Evolutionary conservation across 2,888 invertebrate genomes (phyloP).

Genomic region (Micoletzkya japonica): DNA sequence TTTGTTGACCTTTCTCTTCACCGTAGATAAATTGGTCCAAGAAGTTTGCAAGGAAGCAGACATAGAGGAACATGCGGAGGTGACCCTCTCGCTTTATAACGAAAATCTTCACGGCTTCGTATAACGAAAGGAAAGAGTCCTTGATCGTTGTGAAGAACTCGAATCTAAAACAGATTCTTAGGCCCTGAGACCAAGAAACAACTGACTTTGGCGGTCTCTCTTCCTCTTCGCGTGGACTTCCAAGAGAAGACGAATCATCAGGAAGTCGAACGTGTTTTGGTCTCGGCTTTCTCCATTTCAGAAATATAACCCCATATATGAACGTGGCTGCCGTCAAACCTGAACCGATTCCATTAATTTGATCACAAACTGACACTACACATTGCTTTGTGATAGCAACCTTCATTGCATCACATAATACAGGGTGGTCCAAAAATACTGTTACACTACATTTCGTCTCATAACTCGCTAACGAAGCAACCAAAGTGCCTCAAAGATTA

Average conservation of each 20-base stretch:
- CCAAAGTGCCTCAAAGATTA: no score
- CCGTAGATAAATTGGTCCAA: constrained; percentile 58
- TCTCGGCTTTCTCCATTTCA: neutral
- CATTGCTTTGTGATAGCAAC: neutral
- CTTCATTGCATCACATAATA: no score
- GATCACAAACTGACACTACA: no score
- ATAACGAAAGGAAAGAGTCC: constrained; percentile 44
- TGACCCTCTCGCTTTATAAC: constrained; percentile 40
- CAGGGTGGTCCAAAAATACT: no score
- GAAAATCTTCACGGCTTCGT: constrained; percentile 33
- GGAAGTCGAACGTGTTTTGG: constrained; percentile 1
- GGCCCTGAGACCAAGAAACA: no score
- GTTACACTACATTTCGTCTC: no score
- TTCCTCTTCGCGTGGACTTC: no score
- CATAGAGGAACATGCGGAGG: constrained; percentile 45
- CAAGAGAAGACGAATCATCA: no score
- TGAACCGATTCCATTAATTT: neutral
- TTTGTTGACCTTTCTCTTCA: constrained; percentile 51
- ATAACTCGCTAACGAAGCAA: no score
- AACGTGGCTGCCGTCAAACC: neutral
- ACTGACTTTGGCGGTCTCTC: no score
- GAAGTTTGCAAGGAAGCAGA: constrained; percentile 55
- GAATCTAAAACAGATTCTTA: no score
- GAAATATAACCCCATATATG: constrained; percentile 4
- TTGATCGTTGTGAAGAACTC: constrained; percentile 30